Evolutionary conservation across 2,888 invertebrate species (phyloP), one percentile per base, ranked within the genome.

Genomic region (Mycalesis mineus): DNA sequence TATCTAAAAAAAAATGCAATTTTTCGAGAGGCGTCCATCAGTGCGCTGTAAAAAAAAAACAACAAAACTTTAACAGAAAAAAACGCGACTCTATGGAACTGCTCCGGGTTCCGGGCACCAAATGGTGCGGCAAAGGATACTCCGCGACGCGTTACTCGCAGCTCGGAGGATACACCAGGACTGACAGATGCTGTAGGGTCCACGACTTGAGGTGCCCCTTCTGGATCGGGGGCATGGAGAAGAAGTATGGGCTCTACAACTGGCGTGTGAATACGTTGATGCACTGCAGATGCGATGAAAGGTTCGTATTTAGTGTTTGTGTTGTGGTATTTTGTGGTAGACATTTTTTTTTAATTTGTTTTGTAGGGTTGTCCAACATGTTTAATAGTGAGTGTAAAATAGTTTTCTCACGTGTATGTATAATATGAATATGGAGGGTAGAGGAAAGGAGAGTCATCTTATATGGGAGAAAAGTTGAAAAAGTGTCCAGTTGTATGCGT

Each of bases 41-140:
- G 7, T 7, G 9, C 5, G 11, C 17, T 8, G 42, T 42, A 31
- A n/a, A 14, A 50, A 48, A 14, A 55, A 56, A 53, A 41, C 42
- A 22, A 53, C 37, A 53, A 56, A 55, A 52, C 22, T 11, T 61
- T 47, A 68, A 74, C 81, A 88, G 88, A 82, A 74, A 77, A 66
- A 87, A 87, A 67, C 82, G 91, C 22, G 85, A 87, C 62, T 80
- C 85, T 0, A 84, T 82, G 77, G 95, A 95, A 76, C 84, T 95
- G 68, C 91, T 97, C 57, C 93, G 96, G 63, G 93, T 96, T 47
- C 97, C 97, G 0, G 97, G 97, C 48, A 97, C 97, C 0, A 95
- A 96, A 77, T 98, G 97, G 97, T 98, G 98, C 82, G 98, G 98
- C 22, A 94, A 95, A 69, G 97, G 97, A 1, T 94, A 94, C 74